phyloP scores from a whole-genome alignment of 2,888 invertebrate species.

The Clusia tigrina region DNA sequence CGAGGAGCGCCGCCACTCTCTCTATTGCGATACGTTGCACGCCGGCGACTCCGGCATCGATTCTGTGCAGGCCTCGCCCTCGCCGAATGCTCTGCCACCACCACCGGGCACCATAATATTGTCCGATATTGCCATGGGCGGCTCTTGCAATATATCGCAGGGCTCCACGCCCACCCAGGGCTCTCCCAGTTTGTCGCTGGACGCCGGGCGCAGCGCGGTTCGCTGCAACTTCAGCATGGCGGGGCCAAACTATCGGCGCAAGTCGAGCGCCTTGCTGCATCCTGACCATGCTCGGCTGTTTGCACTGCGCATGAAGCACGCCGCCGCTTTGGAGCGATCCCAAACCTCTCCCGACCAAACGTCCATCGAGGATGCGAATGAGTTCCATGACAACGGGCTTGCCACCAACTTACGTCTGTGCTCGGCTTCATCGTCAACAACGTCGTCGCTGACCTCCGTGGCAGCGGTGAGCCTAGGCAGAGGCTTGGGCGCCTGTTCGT shows the following conservation, averaged over 20 bases:
- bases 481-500: conserved; percentile 56
- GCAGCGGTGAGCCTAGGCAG: conserved; percentile 63
- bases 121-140: conserved; percentile 46
- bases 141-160: conserved; percentile 62
- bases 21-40: conserved; percentile 66
- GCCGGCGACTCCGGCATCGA: conserved; percentile 76
- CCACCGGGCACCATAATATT: conserved; percentile 53
- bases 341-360: conserved; percentile 63
- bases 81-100: conserved; percentile 65
- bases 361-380: conserved; percentile 64
- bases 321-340: conserved; percentile 59
- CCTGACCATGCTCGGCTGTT: conserved; percentile 76
- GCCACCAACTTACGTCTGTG: conserved; percentile 60
- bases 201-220: conserved; percentile 42
- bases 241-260: conserved; percentile 63
- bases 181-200: conserved; percentile 61
- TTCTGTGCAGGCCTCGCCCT: conserved; percentile 74
- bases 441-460: conserved; percentile 69
- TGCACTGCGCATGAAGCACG: conserved; percentile 63
- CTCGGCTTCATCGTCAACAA: conserved; percentile 68
- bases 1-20: conserved; percentile 55
- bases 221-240: conserved; percentile 51
- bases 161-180: conserved; percentile 61
- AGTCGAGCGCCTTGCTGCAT: conserved; percentile 71
- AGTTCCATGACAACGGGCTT: conserved; percentile 64